Conservation (phyloP, 2,113 vertebrate species). For the Rallus limicola region DNA sequence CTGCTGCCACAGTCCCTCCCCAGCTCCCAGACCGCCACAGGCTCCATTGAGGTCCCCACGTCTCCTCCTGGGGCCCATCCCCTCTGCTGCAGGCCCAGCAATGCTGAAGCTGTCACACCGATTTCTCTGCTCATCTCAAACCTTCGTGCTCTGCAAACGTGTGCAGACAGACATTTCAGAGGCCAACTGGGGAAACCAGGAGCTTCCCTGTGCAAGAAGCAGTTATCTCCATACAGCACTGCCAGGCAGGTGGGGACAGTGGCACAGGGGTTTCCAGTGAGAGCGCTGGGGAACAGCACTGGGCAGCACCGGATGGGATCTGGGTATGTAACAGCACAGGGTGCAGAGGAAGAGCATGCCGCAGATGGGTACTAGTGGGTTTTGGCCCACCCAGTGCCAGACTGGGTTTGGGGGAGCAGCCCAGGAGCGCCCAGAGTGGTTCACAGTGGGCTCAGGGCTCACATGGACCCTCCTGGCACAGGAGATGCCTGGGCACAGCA, state of each 20-base stretch:
- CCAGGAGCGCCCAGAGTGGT: background rate
- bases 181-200: background rate
- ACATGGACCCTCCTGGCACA: background rate
- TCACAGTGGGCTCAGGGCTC: background rate
- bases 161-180: background rate
- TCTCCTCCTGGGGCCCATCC: background rate
- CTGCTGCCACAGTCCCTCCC: background rate
- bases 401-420: background rate
- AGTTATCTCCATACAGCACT: accelerated
- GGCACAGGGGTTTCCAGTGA: background rate
- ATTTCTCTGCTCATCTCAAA: constrained; percentile 60
- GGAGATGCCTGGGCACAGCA: background rate
- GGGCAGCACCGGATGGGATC: background rate
- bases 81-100: background rate
- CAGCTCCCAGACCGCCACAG: accelerated
- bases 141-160: background rate
- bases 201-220: background rate
- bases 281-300: background rate
- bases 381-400: background rate
- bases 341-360: background rate
- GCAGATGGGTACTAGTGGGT: accelerated
- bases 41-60: background rate
- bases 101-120: constrained; percentile 35
- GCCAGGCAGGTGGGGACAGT: accelerated
- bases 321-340: accelerated